Percentiles rank a stretch among this genome's conserved stretches.
Evolutionary conservation across 1,140 invertebrate genomes (phyloP).

Genomic region (Ceratitis capitata): DNA sequence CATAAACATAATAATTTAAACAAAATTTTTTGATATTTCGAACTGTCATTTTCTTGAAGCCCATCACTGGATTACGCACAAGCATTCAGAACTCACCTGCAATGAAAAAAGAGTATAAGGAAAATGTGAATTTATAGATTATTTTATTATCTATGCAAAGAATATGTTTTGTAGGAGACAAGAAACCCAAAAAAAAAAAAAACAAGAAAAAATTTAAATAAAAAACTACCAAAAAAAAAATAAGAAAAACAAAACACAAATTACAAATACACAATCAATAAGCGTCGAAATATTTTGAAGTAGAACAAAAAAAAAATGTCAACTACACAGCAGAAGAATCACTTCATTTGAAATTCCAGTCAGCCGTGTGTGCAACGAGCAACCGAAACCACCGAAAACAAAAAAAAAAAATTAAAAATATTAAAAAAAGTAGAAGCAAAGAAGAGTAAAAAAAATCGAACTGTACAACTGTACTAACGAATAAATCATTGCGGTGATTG

Average conservation of each 20-base stretch:
- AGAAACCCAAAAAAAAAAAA: neutral
- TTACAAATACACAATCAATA: neutral
- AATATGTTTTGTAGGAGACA: neutral
- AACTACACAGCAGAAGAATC: neutral
- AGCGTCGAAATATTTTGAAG: neutral
- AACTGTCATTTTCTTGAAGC: too few species aligned
- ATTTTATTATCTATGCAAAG: neutral
- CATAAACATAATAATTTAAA: too few species aligned
- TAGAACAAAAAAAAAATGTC: neutral
- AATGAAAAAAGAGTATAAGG: neutral
- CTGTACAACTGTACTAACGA: conserved; percentile 8
- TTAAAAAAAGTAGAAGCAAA: too few species aligned
- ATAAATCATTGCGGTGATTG: conserved; percentile 32
- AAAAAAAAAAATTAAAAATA: neutral
- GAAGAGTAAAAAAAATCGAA: neutral
- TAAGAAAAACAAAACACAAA: conserved; percentile 4
- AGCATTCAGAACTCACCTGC: conserved; percentile 20
- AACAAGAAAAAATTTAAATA: neutral
- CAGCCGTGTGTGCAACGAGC: neutral
- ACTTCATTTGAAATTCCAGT: conserved; percentile 17
- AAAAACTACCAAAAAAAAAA: too few species aligned
- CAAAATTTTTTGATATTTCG: too few species aligned
- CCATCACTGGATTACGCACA: conserved; percentile 1
- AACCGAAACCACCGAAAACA: neutral
- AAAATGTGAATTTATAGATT: neutral